phyloP scores from a whole-genome alignment of 1,140 invertebrate species.

The Drosophila melanogaster region Release_6_plus_ISO1_MT NT_033777.3:15524001-15524500 shows the following conservation, averaged over 20 bases:
- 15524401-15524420: not conserved
- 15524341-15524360: constrained; percentile 55
- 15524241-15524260: constrained; percentile 48
- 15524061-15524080: constrained; percentile 67
- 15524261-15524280: constrained; percentile 45
- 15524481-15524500: not conserved
- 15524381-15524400: constrained; percentile 8
- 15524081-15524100: constrained; percentile 82
- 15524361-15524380: constrained; percentile 18
- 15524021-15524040: constrained; percentile 28
- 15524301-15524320: constrained; percentile 8
- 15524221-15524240: constrained; percentile 4
- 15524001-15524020: constrained; percentile 50
- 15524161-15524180: constrained; percentile 72
- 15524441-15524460: too few relatives aligned
- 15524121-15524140: constrained; percentile 73
- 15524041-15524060: constrained; percentile 7
- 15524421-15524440: not conserved
- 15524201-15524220: not conserved
- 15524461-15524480: too few relatives aligned
- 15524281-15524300: constrained; percentile 17
- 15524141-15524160: constrained; percentile 37
- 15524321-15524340: constrained; percentile 42
- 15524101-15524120: constrained; percentile 83
- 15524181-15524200: constrained; percentile 12